phyloP scores from a whole-genome alignment of 1,140 invertebrate species.

The Onthophagus taurus region DNA sequence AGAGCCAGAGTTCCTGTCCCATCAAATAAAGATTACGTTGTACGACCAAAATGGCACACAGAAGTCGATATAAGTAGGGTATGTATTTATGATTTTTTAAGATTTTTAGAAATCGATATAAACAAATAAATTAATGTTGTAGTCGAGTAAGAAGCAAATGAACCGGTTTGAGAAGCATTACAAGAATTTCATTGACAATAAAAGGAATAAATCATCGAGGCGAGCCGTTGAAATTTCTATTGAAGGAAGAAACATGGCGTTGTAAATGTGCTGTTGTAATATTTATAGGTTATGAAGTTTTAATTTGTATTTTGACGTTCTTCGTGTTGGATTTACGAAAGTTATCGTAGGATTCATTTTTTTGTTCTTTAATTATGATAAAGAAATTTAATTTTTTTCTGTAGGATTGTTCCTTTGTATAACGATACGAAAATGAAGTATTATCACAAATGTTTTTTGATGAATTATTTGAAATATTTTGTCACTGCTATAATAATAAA shows the following conservation, averaged over 20 bases:
- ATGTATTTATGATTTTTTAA: conserved; percentile 28
- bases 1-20: conserved; percentile 90
- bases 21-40: conserved; percentile 94
- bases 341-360: neutral
- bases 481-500: too few relatives aligned
- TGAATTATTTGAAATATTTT: too few relatives aligned
- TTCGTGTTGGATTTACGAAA: neutral
- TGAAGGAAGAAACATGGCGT: conserved; percentile 89
- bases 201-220: conserved; percentile 64
- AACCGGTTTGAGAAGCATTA: conserved; percentile 86
- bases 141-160: conserved; percentile 71
- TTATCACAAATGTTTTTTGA: too few relatives aligned
- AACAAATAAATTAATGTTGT: conserved; percentile 17
- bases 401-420: neutral
- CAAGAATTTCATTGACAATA: conserved; percentile 79
- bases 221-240: conserved; percentile 89
- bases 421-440: too few relatives aligned
- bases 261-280: conserved; percentile 42
- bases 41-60: conserved; percentile 83
- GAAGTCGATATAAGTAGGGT: conserved; percentile 77
- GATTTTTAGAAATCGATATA: conserved; percentile 2
- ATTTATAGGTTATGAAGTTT: neutral
- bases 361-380: neutral
- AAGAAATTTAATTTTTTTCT: neutral
- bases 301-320: neutral